Base-by-base conservation (phyloP, 1,140 invertebrate genomes). In the Euura saliciscinereae region DNA sequence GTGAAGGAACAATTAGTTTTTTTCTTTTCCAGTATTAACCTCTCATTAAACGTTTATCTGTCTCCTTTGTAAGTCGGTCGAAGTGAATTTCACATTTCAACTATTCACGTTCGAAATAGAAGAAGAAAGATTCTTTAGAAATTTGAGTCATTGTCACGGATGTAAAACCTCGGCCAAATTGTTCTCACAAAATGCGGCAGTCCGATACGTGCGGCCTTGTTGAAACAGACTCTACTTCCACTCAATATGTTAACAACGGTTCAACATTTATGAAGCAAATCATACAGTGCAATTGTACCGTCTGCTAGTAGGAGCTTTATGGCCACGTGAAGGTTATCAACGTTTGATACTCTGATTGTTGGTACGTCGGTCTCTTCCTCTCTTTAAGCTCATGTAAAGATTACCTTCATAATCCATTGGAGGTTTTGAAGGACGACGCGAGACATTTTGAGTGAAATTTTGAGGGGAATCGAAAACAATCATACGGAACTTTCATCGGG, bases 251-350 rank as follows among this genome's bases (percentile, higher is more conserved):
- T 42, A 43, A 65, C n/a, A 11, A 4, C 44, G 42, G 43, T 70
- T 69, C 66, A 71, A 45, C 67, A 71, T 74, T 74, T 73, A 73
- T 65, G 65, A 76, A 78, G 75, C 69, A 76, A 75, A 78, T 81
- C 76, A 77, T 76, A 75, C 68, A 74, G 69, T 75, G 70, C 75
- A 78, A 78, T 80, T 78, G 76, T 13, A 74, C 71, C 28, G 70
- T 71, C 59, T 46, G 69, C 70, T 71, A 75, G 75, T 76, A 77
- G 75, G 76, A 78, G 77, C 51, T n/a, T 59, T 59, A 59, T 59
- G 51, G 76, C 76, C 75, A 78, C 78, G 75, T 79, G 78, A 81
- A 81, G 80, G 78, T 79, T 78, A 79, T 79, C 78, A 77, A 77
- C 70, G 76, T 78, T 74, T 77, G 76, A 79, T 77, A 70, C 75